Evolutionary conservation across 2,797 vertebrate genomes (phyloP).

Genomic region (Arnoldichthys spilopterus): DNA sequence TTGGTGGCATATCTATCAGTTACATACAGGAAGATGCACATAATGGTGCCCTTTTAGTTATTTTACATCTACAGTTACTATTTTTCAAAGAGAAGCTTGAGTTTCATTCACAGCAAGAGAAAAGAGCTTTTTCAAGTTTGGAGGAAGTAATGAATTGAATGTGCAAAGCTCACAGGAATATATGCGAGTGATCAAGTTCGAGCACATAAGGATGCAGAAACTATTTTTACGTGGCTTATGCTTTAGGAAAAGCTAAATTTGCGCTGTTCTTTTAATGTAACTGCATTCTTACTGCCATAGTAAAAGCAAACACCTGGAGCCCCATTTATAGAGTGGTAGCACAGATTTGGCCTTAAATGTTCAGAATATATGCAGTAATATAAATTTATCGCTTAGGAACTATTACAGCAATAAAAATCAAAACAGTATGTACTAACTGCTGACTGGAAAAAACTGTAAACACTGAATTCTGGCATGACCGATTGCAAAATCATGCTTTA

Average conservation of each 20-base stretch:
- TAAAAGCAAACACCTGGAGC: neutral
- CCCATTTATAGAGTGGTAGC: neutral
- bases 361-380: no score
- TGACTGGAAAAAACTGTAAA: neutral
- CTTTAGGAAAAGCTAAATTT: constrained; percentile 28
- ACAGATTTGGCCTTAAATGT: neutral
- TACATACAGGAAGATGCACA: neutral
- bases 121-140: neutral
- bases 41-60: neutral
- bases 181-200: neutral
- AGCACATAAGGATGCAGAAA: neutral
- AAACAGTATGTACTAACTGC: neutral
- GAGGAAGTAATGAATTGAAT: neutral
- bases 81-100: neutral
- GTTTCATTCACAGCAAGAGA: neutral
- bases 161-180: neutral
- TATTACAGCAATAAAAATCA: neutral
- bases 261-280: constrained; percentile 29
- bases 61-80: neutral
- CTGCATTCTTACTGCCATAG: no score
- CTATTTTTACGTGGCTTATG: constrained; percentile 28
- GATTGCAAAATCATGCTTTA: no score
- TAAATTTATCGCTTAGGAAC: no score
- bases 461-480: neutral
- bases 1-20: constrained; percentile 52